Conservation (phyloP, 2,797 vertebrate genomes). For the Anguilla obscura region DNA sequence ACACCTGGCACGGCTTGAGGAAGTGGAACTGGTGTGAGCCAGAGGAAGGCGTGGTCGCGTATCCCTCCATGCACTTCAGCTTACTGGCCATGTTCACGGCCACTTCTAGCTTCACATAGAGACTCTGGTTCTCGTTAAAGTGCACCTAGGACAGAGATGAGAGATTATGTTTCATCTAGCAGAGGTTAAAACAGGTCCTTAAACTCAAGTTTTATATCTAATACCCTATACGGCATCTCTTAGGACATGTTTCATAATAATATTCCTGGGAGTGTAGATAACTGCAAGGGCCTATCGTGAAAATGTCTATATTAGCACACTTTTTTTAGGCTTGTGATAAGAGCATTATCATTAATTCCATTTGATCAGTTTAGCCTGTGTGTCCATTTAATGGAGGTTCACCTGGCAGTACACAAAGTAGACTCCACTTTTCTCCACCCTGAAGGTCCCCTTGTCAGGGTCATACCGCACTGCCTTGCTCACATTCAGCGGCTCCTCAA, state of each 20-base stretch:
- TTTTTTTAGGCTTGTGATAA: not conserved
- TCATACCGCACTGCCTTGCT: constrained; percentile 83
- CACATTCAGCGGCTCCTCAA: constrained; percentile 80
- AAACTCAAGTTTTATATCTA: not conserved
- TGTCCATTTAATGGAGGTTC: constrained; percentile 48
- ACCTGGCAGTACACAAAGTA: constrained; percentile 94
- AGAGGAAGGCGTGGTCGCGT: constrained; percentile 80
- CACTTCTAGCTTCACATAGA: constrained; percentile 89
- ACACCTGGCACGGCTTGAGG: constrained; percentile 86
- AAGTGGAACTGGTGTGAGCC: constrained; percentile 78
- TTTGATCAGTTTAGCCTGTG: not conserved
- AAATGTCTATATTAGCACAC: not conserved
- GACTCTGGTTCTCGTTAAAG: constrained; percentile 85
- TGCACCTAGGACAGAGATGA: constrained; percentile 72
- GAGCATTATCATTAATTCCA: not conserved
- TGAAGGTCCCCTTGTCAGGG: constrained; percentile 78
- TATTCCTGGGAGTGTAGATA: too few relatives aligned
- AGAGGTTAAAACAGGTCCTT: not conserved
- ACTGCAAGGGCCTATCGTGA: not conserved
- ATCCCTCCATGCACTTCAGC: constrained; percentile 86
- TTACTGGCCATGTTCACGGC: constrained; percentile 65
- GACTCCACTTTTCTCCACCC: constrained; percentile 77
- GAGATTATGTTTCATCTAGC: not conserved
- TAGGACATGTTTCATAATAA: too few relatives aligned
- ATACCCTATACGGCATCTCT: not conserved